Conservation (phyloP, 1,140 invertebrate genomes). For the Atta cephalotes region DNA sequence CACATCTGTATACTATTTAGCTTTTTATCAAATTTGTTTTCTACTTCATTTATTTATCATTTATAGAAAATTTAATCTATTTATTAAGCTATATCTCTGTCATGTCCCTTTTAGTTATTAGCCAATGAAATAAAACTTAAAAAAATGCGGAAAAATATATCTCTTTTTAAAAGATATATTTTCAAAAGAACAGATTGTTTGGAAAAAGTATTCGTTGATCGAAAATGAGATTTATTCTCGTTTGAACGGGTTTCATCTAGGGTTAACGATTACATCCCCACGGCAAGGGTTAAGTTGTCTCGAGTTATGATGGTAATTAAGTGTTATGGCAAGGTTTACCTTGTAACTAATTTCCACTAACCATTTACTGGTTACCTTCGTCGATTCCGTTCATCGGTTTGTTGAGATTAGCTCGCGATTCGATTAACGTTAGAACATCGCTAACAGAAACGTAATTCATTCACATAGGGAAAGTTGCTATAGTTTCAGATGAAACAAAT, state of each 20-base stretch:
- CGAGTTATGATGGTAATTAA: constrained; percentile 60
- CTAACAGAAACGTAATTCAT: constrained; percentile 29
- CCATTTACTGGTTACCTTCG: constrained; percentile 55
- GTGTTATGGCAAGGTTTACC: constrained; percentile 38
- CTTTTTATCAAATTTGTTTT: not conserved
- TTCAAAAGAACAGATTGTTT: not conserved
- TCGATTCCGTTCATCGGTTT: constrained; percentile 23
- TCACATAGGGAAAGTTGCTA: not conserved
- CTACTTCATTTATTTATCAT: not conserved
- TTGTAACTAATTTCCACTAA: constrained; percentile 48
- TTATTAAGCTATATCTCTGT: not conserved
- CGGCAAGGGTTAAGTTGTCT: constrained; percentile 38
- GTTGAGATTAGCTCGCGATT: constrained; percentile 53
- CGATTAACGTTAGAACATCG: constrained; percentile 45
- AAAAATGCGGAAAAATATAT: not conserved
- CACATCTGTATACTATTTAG: not conserved
- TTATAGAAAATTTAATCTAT: not conserved
- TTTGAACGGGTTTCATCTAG: not conserved
- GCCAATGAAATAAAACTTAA: not conserved
- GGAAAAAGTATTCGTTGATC: not conserved
- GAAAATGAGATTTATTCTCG: not conserved
- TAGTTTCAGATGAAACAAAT: not conserved
- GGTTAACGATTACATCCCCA: constrained; percentile 6
- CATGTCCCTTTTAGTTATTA: not conserved
- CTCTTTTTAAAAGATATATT: not conserved